Evolutionary conservation across 2,888 invertebrate genomes (phyloP).

Genomic region (Elegia similella): DNA sequence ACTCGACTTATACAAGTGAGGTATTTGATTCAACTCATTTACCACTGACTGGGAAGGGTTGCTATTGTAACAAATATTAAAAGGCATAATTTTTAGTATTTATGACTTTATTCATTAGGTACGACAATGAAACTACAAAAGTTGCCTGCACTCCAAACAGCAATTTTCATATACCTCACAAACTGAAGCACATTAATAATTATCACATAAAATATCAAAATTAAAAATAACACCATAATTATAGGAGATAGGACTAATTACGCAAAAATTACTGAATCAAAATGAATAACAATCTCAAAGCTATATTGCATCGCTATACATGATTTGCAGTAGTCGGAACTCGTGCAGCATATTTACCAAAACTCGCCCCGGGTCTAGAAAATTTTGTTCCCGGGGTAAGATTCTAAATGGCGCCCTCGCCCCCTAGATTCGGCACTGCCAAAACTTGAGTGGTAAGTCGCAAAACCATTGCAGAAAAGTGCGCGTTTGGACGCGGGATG

Average conservation of each 20-base stretch:
- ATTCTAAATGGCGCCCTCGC: too few relatives aligned
- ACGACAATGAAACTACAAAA: slow-evolving; percentile 83
- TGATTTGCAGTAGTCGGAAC: slow-evolving; percentile 39
- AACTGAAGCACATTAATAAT: slow-evolving; percentile 75
- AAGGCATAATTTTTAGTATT: slow-evolving; percentile 63
- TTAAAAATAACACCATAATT: slow-evolving; percentile 67
- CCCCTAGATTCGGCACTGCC: too few relatives aligned
- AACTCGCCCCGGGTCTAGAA: too few relatives aligned
- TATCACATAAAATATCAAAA: slow-evolving; percentile 70
- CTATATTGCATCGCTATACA: slow-evolving; percentile 74
- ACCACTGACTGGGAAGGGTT: too few relatives aligned
- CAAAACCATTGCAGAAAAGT: too few relatives aligned
- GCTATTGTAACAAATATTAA: slow-evolving; percentile 38
- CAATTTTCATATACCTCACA: slow-evolving; percentile 72
- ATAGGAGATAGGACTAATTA: slow-evolving; percentile 73
- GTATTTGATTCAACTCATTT: too few relatives aligned
- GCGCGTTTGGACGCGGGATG: too few relatives aligned
- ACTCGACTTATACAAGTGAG: too few relatives aligned
- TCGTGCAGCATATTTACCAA: too few relatives aligned
- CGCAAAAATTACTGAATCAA: slow-evolving; percentile 65
- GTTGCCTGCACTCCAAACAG: slow-evolving; percentile 80
- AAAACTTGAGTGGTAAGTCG: too few relatives aligned
- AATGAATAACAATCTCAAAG: slow-evolving; percentile 65
- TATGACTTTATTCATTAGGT: slow-evolving; percentile 76
- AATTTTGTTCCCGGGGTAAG: too few relatives aligned